These are phyloP conservation scores for Oppia nitens DNA, from an alignment of 1,140 invertebrate genomes.

Conservation along the genomic window DNA sequence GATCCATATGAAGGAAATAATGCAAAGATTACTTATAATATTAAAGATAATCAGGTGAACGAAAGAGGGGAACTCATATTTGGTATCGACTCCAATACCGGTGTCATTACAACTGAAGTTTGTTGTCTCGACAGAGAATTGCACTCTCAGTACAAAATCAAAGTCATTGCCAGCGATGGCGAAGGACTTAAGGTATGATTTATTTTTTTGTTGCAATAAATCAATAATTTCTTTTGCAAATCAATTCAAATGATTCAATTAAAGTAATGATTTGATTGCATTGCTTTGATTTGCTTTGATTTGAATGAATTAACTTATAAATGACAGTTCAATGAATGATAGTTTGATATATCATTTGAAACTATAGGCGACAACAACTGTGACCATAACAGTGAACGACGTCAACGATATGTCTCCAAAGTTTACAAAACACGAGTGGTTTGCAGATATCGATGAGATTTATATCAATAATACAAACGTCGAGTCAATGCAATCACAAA, in stretches of 20 bases:
- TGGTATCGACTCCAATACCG: constrained; percentile 80
- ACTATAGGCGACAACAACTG: constrained; percentile 21
- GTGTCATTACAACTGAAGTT: constrained; percentile 83
- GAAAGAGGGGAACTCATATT: constrained; percentile 85
- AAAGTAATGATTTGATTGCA: background rate
- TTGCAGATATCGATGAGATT: constrained; percentile 76
- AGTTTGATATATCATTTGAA: background rate
- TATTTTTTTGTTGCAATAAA: too few species aligned
- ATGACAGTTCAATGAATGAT: background rate
- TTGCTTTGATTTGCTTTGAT: background rate
- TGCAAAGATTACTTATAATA: constrained; percentile 72
- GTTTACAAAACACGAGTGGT: constrained; percentile 89
- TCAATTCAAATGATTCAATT: too few species aligned
- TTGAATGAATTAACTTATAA: background rate
- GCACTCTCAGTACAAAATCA: constrained; percentile 92
- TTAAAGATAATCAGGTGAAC: constrained; percentile 91
- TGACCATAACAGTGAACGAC: constrained; percentile 22
- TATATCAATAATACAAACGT: background rate
- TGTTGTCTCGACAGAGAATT: constrained; percentile 80
- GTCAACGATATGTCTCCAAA: constrained; percentile 59
- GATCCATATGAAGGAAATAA: constrained; percentile 83
- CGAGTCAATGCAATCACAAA: constrained; percentile 71
- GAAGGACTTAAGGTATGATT: constrained; percentile 19
- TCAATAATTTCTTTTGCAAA: too few species aligned
- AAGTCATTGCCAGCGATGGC: constrained; percentile 41